phyloP scores from a whole-genome alignment of 2,888 invertebrate species.

The Myopa testacea region DNA sequence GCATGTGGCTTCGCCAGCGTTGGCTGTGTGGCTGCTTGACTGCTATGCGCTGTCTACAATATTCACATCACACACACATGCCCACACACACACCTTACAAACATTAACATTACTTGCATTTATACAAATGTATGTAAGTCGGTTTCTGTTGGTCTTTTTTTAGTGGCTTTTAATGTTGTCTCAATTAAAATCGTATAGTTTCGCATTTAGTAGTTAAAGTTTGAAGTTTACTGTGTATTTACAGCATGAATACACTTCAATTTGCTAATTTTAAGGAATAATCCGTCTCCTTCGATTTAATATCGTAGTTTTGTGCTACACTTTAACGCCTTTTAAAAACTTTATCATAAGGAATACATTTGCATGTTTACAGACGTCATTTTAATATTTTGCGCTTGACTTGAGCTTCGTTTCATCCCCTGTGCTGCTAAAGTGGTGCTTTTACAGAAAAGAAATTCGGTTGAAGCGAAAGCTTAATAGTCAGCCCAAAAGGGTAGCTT shows the following conservation, averaged over 20 bases:
- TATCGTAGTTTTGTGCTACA: no score
- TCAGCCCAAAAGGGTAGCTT: no score
- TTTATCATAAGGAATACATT: background rate
- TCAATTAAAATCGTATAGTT: conserved; percentile 21
- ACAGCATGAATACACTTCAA: background rate
- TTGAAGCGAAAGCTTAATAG: background rate
- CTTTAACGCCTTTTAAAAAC: background rate
- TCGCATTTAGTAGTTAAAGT: background rate
- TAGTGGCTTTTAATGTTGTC: background rate
- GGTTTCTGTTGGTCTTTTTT: background rate
- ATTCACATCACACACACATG: background rate
- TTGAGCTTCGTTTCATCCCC: conserved; percentile 4
- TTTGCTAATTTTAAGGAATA: no score
- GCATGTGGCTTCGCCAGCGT: no score
- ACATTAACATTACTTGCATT: no score
- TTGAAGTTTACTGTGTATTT: background rate
- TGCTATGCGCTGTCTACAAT: background rate
- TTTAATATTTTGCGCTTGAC: background rate
- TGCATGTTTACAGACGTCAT: background rate
- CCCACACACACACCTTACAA: background rate
- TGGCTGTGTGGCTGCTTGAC: conserved; percentile 2
- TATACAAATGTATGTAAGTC: background rate
- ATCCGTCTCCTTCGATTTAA: no score
- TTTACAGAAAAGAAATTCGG: conserved; percentile 1
- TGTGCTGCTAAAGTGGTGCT: background rate